Conservation (phyloP, 2,113 vertebrate species). For the Calyptomena viridis region DNA sequence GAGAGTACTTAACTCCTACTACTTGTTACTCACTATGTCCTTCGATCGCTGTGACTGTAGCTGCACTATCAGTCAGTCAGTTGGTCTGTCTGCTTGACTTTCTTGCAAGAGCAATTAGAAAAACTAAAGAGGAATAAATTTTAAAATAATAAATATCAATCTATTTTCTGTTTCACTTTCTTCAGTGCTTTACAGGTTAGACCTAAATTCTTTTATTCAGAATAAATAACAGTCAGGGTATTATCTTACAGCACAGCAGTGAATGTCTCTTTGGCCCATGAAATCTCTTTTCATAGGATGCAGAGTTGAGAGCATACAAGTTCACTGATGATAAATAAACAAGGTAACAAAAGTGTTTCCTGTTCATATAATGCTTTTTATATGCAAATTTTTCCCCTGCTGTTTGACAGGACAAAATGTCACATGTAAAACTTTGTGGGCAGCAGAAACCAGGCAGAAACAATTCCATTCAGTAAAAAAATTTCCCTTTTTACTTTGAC, state of each 20-base stretch:
- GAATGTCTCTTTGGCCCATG: not conserved
- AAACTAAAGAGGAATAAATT: not conserved
- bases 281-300: not conserved
- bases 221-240: not conserved
- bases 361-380: not conserved
- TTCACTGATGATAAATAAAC: not conserved
- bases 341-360: not conserved
- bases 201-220: not conserved
- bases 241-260: not conserved
- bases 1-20: not conserved
- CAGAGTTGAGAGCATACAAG: not conserved
- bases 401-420: not conserved
- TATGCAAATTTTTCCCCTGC: not conserved
- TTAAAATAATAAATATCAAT: not conserved
- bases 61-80: not conserved
- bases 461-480: not conserved
- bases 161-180: not conserved
- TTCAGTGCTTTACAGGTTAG: not conserved
- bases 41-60: rapidly evolving
- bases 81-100: not conserved
- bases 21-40: not conserved
- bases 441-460: not conserved
- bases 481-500: not conserved
- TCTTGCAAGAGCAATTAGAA: not conserved
- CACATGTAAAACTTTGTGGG: not conserved